Conservation (phyloP, 2,888 invertebrate genomes). For the Crepidodera aurea region DNA sequence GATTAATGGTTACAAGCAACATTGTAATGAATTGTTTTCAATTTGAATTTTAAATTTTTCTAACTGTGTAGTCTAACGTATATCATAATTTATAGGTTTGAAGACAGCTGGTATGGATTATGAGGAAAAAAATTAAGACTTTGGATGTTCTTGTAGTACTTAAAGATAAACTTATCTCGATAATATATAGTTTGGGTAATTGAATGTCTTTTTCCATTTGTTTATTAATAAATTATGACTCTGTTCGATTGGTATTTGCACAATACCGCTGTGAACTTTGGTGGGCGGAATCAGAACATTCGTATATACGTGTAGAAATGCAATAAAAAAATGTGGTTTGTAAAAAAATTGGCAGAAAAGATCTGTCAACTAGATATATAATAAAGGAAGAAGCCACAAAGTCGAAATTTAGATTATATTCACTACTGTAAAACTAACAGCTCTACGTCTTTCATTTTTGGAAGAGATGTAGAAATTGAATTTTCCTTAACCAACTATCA, state of each 20-base stretch:
- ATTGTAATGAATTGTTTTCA: conserved; percentile 11
- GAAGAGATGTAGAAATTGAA: background rate
- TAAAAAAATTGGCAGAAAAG: too few relatives aligned
- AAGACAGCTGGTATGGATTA: background rate
- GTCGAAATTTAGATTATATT: too few relatives aligned
- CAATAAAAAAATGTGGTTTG: too few relatives aligned
- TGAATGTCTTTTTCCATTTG: background rate
- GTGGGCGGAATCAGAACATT: too few relatives aligned
- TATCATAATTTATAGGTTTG: background rate
- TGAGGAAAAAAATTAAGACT: background rate
- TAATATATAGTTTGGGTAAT: background rate
- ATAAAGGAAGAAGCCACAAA: too few relatives aligned
- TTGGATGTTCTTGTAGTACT: background rate
- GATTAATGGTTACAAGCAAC: conserved; percentile 9
- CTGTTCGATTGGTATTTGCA: too few relatives aligned
- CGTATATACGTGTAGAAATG: too few relatives aligned
- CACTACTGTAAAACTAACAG: background rate
- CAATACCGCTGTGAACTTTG: too few relatives aligned
- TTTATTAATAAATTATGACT: background rate
- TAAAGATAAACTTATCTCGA: conserved; percentile 10
- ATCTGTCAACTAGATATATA: too few relatives aligned
- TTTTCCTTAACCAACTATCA: background rate
- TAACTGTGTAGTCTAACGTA: conserved; percentile 11
- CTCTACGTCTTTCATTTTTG: too few relatives aligned
- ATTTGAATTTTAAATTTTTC: conserved; percentile 17